Evolutionary conservation across 2,888 invertebrate genomes (phyloP), one percentile per base, ranked within the genome.

Genomic region (Epinotia brunnichana): DNA sequence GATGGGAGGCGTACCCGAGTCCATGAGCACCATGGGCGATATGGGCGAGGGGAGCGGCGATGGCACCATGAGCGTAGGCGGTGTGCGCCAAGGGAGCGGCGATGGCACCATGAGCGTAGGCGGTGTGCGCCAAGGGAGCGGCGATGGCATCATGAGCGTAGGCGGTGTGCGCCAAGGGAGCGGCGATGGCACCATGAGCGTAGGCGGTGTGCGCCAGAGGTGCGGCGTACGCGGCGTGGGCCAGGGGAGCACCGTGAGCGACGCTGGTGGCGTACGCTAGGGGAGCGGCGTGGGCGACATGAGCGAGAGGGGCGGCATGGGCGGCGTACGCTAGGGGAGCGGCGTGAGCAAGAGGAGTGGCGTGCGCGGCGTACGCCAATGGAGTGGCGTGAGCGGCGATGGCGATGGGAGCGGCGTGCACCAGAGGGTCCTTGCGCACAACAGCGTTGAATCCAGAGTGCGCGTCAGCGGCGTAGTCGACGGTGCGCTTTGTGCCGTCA

Each of bases 401-500:
- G 66, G 83, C 84, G 70, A 83, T 78, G 54, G 81, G 80, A 57
- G 84, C 80, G 56, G 59, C 70, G 41, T 60, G 59, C 53, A 44
- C 48, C 19, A 62, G 57, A 19, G 59, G 74, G 51, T 76, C 76
- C 60, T 79, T 78, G 66, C 76, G 77, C 56, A 80, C 77, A 44
- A 77, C 62, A 54, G 78, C 78, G 73, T 77, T 76, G 72, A 78
- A 78, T 51, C 76, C 77, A 29, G 74, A 68, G 73, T 77, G 78
- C 3, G 78, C 77, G 54, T 80, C 79, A 54, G 76, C 77, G 19
- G 77, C 75, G 70, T 94, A 94, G 76, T 95, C 95, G 0, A 95
- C 95, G 41, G 94, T 95, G 77, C 95, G 94, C 83, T 94, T 94
- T 70, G 94, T 94, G 78, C 95, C 95, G 81, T 95, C 95, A 35